Conservation (phyloP, 2,888 invertebrate species). For the Perithous albicinctus region DNA sequence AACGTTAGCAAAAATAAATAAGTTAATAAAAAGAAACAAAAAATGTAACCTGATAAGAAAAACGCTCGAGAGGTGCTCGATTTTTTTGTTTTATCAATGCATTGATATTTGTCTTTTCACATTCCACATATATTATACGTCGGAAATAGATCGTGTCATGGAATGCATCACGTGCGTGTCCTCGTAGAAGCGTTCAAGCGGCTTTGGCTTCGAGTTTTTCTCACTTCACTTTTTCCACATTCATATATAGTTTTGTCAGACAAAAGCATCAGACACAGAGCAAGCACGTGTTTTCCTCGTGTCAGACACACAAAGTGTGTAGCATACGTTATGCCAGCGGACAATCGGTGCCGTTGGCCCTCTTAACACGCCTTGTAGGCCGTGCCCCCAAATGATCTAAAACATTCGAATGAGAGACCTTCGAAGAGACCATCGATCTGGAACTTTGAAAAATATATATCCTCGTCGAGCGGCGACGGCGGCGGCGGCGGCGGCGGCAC, state of each 20-base stretch:
- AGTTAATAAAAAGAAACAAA: no score
- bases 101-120: conserved; percentile 33
- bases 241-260: conserved; percentile 35
- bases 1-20: no score
- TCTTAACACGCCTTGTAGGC: background rate
- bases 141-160: conserved; percentile 23
- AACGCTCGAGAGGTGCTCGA: background rate
- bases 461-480: background rate
- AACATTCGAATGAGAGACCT: no score
- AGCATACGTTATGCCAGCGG: conserved; percentile 3
- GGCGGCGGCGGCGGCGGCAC: no score
- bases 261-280: conserved; percentile 47
- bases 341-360: conserved; percentile 4
- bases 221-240: conserved; percentile 14
- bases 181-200: conserved; percentile 16
- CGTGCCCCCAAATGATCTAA: conserved; percentile 17
- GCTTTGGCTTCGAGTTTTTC: conserved; percentile 8
- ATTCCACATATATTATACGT: conserved; percentile 7
- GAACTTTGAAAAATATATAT: conserved; percentile 10
- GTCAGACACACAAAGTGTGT: conserved; percentile 37
- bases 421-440: conserved; percentile 38
- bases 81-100: conserved; percentile 8
- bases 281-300: conserved; percentile 46
- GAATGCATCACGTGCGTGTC: conserved; percentile 41
- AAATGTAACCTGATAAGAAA: background rate